Evolutionary conservation across 2,888 invertebrate species (phyloP).

Genomic region (Altica lythri): DNA sequence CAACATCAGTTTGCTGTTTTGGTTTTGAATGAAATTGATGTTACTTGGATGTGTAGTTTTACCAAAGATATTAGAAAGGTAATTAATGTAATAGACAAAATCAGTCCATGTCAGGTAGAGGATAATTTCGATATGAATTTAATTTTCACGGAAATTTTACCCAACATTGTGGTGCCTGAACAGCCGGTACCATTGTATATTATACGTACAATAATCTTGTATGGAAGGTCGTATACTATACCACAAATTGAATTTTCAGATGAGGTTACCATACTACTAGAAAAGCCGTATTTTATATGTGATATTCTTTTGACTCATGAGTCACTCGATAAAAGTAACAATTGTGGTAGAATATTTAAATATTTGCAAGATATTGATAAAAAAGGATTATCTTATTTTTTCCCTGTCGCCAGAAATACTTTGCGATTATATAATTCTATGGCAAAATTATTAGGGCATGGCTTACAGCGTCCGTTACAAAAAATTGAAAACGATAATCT

Average conservation of each 20-base stretch:
- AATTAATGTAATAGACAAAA: slow-evolving; percentile 61
- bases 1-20: slow-evolving; percentile 69
- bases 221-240: slow-evolving; percentile 69
- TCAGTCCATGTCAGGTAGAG: slow-evolving; percentile 61
- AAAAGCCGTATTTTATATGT: slow-evolving; percentile 67
- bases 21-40: slow-evolving; percentile 61
- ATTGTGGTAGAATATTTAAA: slow-evolving; percentile 72
- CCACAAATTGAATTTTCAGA: slow-evolving; percentile 62
- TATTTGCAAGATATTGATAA: slow-evolving; percentile 68
- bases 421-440: slow-evolving; percentile 69
- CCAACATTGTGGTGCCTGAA: slow-evolving; percentile 61
- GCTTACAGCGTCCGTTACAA: slow-evolving; percentile 72
- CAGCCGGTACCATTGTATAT: slow-evolving; percentile 61
- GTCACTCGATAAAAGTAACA: slow-evolving; percentile 64
- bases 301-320: slow-evolving; percentile 76
- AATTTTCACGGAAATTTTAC: slow-evolving; percentile 62
- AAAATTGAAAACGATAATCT: too few species aligned
- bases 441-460: slow-evolving; percentile 74
- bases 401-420: slow-evolving; percentile 71
- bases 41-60: slow-evolving; percentile 65
- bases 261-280: slow-evolving; percentile 45
- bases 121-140: slow-evolving; percentile 63
- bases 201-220: slow-evolving; percentile 69
- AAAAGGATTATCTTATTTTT: slow-evolving; percentile 71
- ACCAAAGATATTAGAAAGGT: slow-evolving; percentile 66